Percentiles rank a stretch among this genome's conserved stretches.
Evolutionary conservation across 2,888 invertebrate species (phyloP).

Genomic region (Xestobium rufovillosum): DNA sequence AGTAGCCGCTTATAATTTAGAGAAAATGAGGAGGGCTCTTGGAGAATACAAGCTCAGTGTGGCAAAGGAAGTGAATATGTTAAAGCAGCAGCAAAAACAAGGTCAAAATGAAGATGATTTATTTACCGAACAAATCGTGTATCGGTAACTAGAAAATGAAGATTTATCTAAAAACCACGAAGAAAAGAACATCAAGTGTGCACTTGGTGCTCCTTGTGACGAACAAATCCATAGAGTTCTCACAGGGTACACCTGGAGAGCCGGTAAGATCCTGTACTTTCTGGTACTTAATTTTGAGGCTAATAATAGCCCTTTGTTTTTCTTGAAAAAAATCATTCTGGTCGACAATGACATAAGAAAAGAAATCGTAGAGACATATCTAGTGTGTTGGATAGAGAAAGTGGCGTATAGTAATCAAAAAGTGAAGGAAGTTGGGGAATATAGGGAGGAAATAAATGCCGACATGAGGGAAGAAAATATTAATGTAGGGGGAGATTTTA

Average conservation of each 20-base stretch:
- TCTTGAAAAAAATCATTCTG: constrained; percentile 35
- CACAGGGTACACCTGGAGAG: constrained; percentile 25
- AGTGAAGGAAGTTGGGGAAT: too few species aligned
- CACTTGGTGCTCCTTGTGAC: constrained; percentile 33
- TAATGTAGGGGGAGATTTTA: too few species aligned
- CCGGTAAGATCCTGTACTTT: constrained; percentile 20
- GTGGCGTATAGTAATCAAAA: too few species aligned
- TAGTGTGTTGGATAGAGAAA: too few species aligned
- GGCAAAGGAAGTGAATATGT: constrained; percentile 48
- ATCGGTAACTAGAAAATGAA: constrained; percentile 56
- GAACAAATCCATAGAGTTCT: constrained; percentile 38
- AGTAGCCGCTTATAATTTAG: constrained; percentile 74
- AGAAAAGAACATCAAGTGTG: constrained; percentile 39
- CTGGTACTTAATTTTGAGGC: background rate
- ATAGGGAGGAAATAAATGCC: too few species aligned
- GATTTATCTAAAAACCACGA: constrained; percentile 34
- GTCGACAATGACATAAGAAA: too few species aligned
- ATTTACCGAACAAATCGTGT: constrained; percentile 49
- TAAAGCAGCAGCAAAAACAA: constrained; percentile 39
- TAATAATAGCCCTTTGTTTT: background rate
- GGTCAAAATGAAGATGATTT: constrained; percentile 26
- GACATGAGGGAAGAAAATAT: too few species aligned
- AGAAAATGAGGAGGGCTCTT: constrained; percentile 75
- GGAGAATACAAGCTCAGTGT: constrained; percentile 64
- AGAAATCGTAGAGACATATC: too few species aligned